phyloP scores from a whole-genome alignment of 2,888 invertebrate species.

The Drosophila phalerata region DNA sequence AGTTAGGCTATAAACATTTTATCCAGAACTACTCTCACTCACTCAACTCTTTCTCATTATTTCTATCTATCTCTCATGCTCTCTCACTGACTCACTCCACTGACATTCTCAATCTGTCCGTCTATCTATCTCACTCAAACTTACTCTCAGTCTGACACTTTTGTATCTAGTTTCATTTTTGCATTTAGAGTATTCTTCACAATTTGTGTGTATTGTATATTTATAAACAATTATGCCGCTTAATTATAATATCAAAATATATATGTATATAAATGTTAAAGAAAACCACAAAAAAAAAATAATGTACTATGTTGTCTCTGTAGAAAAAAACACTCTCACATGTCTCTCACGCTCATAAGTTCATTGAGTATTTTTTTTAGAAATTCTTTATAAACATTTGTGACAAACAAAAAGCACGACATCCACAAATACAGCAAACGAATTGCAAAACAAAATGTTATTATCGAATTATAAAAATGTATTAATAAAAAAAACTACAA shows the following conservation, averaged over 20 bases:
- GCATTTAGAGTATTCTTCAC: conserved; percentile 82
- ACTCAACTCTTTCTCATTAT: conserved; percentile 37
- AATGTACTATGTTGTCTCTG: conserved; percentile 49
- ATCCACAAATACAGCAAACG: conserved; percentile 60
- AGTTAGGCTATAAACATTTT: conserved; percentile 53
- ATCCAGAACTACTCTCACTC: conserved; percentile 51
- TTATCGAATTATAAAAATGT: conserved; percentile 74
- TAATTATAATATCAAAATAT: conserved; percentile 71
- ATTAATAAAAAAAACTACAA: conserved; percentile 63
- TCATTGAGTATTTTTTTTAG: conserved; percentile 62
- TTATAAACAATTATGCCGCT: conserved; percentile 82
- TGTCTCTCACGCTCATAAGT: conserved; percentile 79
- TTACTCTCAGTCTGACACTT: conserved; percentile 77
- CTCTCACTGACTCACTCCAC: conserved; percentile 22
- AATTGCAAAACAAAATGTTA: conserved; percentile 67
- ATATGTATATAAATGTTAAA: conserved; percentile 55
- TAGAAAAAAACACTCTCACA: conserved; percentile 68
- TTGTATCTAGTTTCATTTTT: conserved; percentile 82
- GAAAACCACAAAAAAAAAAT: conserved; percentile 58
- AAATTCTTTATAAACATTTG: conserved; percentile 65
- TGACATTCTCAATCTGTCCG: conserved; percentile 27
- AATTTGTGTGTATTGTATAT: conserved; percentile 80
- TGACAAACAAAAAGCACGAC: conserved; percentile 35
- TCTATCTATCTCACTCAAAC: conserved; percentile 28
- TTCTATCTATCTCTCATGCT: conserved; percentile 36